Conservation (phyloP, 2,113 vertebrate species). For the Drymodes brunneopygia region DNA sequence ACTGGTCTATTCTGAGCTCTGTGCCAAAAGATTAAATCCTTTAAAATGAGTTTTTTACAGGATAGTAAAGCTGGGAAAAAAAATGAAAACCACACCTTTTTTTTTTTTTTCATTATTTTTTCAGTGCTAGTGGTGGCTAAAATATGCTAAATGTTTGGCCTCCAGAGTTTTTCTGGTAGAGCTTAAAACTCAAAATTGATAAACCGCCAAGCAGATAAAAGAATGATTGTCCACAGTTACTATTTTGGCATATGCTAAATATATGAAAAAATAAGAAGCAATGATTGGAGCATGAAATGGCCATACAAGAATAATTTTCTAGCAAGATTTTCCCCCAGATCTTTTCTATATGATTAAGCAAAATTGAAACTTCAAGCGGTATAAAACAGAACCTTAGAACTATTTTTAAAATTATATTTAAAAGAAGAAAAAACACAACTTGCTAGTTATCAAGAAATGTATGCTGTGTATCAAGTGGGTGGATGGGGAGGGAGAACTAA, state of each 20-base stretch:
- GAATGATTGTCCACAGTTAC: not conserved
- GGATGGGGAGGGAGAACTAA: not conserved
- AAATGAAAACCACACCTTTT: not conserved
- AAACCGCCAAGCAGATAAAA: not conserved
- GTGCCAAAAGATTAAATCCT: not conserved
- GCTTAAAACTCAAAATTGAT: not conserved
- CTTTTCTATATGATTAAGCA: not conserved
- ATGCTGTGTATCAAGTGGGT: not conserved
- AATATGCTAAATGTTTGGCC: not conserved
- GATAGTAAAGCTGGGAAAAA: accelerated
- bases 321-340: not conserved
- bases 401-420: not conserved
- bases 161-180: not conserved
- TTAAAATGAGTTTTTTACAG: not conserved
- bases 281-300: not conserved
- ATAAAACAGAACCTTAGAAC: not conserved
- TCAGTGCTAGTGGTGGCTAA: not conserved
- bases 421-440: not conserved
- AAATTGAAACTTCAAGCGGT: not conserved
- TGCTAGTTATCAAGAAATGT: not conserved
- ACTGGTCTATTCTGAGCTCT: not conserved
- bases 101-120: not conserved
- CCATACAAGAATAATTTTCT: not conserved
- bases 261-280: not conserved
- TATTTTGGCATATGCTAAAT: not conserved